Conservation (phyloP, 2,888 invertebrate genomes). For the Syrphus vitripennis region DNA sequence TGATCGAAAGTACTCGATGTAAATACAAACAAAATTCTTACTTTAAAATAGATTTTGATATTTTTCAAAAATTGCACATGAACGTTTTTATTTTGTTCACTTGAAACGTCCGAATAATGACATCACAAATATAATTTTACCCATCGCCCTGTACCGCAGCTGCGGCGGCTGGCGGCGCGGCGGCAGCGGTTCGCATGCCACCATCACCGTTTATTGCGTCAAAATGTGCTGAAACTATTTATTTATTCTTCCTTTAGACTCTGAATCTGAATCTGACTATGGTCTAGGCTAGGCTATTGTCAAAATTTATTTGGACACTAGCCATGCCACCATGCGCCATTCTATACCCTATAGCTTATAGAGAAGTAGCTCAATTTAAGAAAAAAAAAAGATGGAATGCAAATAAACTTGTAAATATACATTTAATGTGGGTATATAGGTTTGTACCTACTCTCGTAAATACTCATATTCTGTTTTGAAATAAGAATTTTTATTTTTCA, state of each 20-base stretch:
- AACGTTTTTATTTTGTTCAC: slow-evolving; percentile 41
- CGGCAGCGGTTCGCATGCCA: too few relatives aligned
- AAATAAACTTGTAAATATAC: slow-evolving; percentile 26
- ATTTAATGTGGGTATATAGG: background rate
- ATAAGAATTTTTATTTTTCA: slow-evolving; percentile 53
- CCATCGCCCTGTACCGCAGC: background rate
- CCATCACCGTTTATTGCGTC: slow-evolving; percentile 17
- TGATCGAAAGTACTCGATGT: background rate
- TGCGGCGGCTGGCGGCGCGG: too few relatives aligned
- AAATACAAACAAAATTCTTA: background rate
- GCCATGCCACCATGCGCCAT: slow-evolving; percentile 43
- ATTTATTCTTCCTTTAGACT: slow-evolving; percentile 19
- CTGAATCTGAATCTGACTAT: too few relatives aligned
- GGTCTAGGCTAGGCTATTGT: slow-evolving; percentile 38
- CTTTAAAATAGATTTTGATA: background rate
- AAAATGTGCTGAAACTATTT: slow-evolving; percentile 21
- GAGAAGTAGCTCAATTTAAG: background rate
- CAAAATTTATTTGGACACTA: slow-evolving; percentile 30
- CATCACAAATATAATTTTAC: slow-evolving; percentile 41
- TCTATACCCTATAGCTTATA: background rate
- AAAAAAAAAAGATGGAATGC: slow-evolving; percentile 18
- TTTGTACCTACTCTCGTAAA: background rate
- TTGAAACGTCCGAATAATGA: slow-evolving; percentile 51
- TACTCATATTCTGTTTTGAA: slow-evolving; percentile 26
- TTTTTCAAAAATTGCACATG: slow-evolving; percentile 7